phyloP scores from a whole-genome alignment of 2,888 invertebrate species.

The Metallyticus violacea region DNA sequence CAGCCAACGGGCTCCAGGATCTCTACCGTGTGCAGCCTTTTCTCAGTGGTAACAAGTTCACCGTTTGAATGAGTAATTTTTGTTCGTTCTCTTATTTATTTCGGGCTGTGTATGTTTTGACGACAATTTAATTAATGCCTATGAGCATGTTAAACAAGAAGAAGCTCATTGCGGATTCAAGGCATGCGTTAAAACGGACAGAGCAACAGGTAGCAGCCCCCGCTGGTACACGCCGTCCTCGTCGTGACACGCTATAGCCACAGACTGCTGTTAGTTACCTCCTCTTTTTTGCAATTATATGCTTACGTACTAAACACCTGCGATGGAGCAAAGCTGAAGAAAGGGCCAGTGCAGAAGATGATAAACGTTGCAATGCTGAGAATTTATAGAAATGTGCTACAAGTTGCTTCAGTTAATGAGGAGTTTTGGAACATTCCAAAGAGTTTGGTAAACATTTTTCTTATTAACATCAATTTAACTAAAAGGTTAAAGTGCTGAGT shows the following conservation, averaged over 20 bases:
- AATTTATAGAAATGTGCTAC: neutral
- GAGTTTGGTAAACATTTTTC: too few relatives aligned
- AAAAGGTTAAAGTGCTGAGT: too few relatives aligned
- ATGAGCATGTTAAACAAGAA: conserved; percentile 1
- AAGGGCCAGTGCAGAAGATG: too few relatives aligned
- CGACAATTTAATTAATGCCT: neutral
- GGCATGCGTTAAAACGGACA: neutral
- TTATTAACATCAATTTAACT: too few relatives aligned
- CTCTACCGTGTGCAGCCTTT: neutral
- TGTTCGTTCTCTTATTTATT: neutral
- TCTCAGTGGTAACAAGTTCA: neutral
- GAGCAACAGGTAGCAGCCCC: neutral
- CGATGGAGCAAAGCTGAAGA: too few relatives aligned
- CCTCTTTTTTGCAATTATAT: neutral
- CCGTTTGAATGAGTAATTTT: neutral
- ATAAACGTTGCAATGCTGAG: neutral
- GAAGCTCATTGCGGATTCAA: neutral
- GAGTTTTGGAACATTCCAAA: neutral
- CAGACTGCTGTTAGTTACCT: neutral
- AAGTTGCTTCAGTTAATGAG: neutral
- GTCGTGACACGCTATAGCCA: neutral
- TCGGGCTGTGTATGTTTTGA: neutral
- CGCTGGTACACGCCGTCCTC: neutral
- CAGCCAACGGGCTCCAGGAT: neutral
- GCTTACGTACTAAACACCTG: too few relatives aligned